Evolutionary conservation across 2,888 invertebrate species (phyloP), one percentile per base, ranked within the genome.

Genomic region (Caenorhabditis sp.): DNA sequence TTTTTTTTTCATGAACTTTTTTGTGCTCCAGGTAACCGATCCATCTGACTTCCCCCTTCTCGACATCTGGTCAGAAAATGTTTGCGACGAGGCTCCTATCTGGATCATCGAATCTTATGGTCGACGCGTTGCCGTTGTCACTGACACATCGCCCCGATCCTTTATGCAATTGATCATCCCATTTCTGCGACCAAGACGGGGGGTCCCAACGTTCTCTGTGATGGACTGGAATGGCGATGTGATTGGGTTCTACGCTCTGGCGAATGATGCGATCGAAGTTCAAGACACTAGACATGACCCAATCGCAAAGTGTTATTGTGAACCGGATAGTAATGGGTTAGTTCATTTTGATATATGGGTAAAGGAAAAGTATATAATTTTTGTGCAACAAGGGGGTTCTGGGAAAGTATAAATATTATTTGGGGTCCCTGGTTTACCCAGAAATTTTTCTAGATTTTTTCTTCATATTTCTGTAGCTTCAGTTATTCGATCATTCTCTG

Each of bases 11-110:
- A 20, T 52, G 3, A 26, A n/a, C n/a, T n/a, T n/a, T n/a, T n/a
- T n/a, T n/a, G n/a, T n/a, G n/a, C 70, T 81, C 53, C 68, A 85
- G 84, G 80, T 85, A 21, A 85, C 85, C 23, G 85, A 85, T 69
- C 67, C 81, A 23, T 71, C 77, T 23, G 82, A 83, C 57, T 85
- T 85, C 61, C 85, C 85, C 0, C 75, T 85, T 10, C 65, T 85
- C 31, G 85, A 85, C 69, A 78, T 85, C 49, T 85, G 85, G 83
- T 75, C 81, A 14, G 83, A 84, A 59, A 65, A 70, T 14, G 77
- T 79, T 43, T 85, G 85, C 54, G 66, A 76, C 50, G 72, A 76
- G 27, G 52, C 79, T 1, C 79, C 79, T 5, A 70, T 80, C 7
- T 80, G 80, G 80, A 72, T 80, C 8, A 61, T 80, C 14, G 80